Conservation (phyloP, 2,113 vertebrate genomes). For the Falcunculus frontatus region DNA sequence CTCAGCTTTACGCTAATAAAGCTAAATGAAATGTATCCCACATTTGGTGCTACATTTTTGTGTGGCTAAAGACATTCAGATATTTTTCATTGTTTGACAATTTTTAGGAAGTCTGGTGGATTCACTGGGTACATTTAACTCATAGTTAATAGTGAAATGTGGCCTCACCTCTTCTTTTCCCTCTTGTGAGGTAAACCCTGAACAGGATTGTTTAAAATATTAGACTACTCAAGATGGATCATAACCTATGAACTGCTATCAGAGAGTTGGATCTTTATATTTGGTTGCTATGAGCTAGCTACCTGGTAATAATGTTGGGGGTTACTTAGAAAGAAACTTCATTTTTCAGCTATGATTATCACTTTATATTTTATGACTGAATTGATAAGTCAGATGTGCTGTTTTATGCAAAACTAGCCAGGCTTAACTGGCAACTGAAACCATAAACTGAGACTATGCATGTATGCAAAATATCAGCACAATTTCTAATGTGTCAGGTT, state of each 20-base stretch:
- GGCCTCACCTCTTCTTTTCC: not conserved
- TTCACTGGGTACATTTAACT: not conserved
- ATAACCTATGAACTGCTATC: not conserved
- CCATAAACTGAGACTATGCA: not conserved
- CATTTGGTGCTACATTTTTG: not conserved
- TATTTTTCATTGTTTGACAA: not conserved
- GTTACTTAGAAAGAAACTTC: not conserved
- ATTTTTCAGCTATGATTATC: not conserved
- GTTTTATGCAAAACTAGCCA: not conserved
- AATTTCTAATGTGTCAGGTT: conserved; percentile 1
- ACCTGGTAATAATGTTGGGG: not conserved
- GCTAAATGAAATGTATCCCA: not conserved
- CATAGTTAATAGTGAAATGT: not conserved
- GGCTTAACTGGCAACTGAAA: not conserved
- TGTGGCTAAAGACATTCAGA: not conserved
- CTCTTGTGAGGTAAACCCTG: not conserved
- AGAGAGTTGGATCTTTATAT: not conserved
- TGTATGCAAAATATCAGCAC: not conserved
- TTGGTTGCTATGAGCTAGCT: not conserved
- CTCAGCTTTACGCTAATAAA: not conserved
- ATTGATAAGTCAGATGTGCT: not conserved
- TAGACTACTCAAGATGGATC: not conserved
- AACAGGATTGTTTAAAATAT: not conserved
- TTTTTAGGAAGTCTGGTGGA: not conserved
- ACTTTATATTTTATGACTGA: not conserved